Conservation (phyloP, 2,113 vertebrate species). For the Naja naja region DNA sequence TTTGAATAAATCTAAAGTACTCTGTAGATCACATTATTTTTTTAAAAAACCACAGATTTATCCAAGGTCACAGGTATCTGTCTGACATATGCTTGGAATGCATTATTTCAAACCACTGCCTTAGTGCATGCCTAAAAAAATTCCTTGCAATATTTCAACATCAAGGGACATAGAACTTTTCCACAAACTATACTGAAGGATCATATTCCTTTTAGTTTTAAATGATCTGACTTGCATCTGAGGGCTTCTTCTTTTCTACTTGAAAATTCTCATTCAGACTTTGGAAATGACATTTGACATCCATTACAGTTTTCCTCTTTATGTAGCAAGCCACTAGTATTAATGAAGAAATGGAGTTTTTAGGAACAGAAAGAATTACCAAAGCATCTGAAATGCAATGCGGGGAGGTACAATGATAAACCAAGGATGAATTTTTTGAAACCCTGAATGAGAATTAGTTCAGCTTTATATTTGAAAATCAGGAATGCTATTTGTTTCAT, state of each 20-base stretch:
- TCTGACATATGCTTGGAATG: background rate
- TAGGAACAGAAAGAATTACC: conserved; percentile 5
- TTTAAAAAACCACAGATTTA: background rate
- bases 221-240: background rate
- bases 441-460: background rate
- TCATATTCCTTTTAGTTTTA: background rate
- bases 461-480: background rate
- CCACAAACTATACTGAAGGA: background rate
- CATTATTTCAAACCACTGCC: background rate
- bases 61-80: background rate
- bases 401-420: background rate
- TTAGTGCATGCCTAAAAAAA: background rate
- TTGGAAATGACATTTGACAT: background rate
- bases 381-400: background rate
- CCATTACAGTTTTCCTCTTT: background rate
- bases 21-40: background rate
- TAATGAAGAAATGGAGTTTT: background rate
- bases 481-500: background rate
- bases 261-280: conserved; percentile 22
- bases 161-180: background rate
- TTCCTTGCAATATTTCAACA: background rate
- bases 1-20: background rate
- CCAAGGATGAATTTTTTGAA: background rate
- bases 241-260: conserved; percentile 15
- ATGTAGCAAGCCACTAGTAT: background rate